Percentiles rank a stretch among this genome's conserved stretches.
These are phyloP conservation scores for Myodes glareolus DNA, from an alignment of 2,113 vertebrate genomes.

Conservation along the genomic window DNA sequence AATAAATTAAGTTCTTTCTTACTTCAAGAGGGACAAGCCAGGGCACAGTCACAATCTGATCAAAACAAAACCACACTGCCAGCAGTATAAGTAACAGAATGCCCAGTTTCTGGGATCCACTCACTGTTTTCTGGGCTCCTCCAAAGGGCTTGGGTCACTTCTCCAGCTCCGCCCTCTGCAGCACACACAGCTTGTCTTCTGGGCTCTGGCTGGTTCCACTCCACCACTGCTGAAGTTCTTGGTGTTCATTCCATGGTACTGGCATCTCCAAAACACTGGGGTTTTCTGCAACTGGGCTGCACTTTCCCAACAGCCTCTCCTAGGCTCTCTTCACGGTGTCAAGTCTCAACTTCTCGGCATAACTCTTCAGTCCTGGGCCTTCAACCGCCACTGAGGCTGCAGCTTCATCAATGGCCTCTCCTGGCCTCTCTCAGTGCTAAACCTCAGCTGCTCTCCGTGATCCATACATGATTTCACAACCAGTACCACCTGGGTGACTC, in stretches of 20 bases:
- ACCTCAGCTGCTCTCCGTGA: background rate
- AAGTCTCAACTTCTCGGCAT: background rate
- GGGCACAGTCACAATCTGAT: background rate
- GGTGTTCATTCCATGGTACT: background rate
- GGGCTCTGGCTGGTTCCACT: background rate
- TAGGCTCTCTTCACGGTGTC: background rate
- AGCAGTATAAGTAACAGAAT: background rate
- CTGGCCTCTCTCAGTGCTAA: background rate
- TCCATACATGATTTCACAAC: background rate
- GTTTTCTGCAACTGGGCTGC: background rate
- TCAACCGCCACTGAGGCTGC: background rate
- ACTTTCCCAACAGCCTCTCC: background rate
- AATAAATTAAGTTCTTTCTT: background rate
- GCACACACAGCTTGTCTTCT: background rate
- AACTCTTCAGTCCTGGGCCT: background rate
- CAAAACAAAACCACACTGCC: background rate
- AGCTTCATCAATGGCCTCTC: background rate
- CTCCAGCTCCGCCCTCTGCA: background rate
- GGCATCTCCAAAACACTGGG: background rate
- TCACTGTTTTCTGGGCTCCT: background rate
- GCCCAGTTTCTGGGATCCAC: background rate
- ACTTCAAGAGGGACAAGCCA: background rate
- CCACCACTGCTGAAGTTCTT: too few species aligned
- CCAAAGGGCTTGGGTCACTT: background rate
- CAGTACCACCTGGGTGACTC: background rate